These are phyloP conservation scores for Hecatera dysodea DNA, from an alignment of 2,888 invertebrate genomes.

Conservation along the genomic window DNA sequence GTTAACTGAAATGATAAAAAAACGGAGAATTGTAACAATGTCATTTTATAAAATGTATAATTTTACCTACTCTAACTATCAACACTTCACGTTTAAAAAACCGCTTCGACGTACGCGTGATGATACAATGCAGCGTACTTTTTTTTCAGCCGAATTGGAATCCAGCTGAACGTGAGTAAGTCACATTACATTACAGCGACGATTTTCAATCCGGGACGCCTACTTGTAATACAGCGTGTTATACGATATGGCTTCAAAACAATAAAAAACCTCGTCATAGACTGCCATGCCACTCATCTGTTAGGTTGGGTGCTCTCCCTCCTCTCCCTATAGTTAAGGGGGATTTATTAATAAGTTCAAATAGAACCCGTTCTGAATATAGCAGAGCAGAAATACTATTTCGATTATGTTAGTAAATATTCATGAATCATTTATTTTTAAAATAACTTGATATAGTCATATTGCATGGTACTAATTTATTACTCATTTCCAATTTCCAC, in stretches of 20 bases:
- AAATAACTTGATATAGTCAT: constrained; percentile 9
- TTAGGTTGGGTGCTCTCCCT: background rate
- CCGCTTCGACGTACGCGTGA: too few relatives aligned
- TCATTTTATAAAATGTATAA: background rate
- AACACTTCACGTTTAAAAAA: too few relatives aligned
- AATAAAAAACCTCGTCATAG: background rate
- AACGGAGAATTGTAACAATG: background rate
- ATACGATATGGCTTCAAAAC: too few relatives aligned
- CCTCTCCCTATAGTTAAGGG: too few relatives aligned
- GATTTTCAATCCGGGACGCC: too few relatives aligned
- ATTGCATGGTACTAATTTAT: background rate
- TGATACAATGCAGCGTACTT: too few relatives aligned
- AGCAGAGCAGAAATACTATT: background rate
- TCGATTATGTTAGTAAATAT: background rate
- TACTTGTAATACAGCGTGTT: too few relatives aligned
- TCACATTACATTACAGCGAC: too few relatives aligned
- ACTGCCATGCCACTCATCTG: background rate
- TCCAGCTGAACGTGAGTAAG: too few relatives aligned
- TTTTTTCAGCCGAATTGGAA: too few relatives aligned
- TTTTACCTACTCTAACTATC: background rate
- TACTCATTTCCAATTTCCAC: background rate
- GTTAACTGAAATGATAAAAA: background rate
- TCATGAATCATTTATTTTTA: constrained; percentile 11
- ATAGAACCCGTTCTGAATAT: background rate
- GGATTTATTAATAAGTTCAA: background rate